Evolutionary conservation across 2,888 invertebrate species (phyloP).

Genomic region (Drosophila diplacantha): DNA sequence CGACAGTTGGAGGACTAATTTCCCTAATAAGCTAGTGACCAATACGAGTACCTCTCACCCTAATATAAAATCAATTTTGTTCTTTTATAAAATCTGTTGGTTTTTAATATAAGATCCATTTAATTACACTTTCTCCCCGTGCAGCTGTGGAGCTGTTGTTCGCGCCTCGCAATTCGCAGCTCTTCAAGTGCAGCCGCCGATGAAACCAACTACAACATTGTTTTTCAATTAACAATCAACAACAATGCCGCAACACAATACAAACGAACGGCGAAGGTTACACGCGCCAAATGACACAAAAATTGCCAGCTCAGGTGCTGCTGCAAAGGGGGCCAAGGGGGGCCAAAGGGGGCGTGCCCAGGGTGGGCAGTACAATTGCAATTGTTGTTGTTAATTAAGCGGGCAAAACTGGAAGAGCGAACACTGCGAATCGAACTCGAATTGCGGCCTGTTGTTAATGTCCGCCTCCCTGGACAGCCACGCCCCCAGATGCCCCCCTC

Average conservation of each 20-base stretch:
- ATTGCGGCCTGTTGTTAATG: conserved; percentile 35
- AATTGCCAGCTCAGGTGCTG: conserved; percentile 60
- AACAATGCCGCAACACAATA: conserved; percentile 69
- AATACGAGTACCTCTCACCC: background rate
- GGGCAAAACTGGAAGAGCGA: conserved; percentile 41
- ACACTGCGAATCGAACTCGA: conserved; percentile 24
- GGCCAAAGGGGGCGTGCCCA: background rate
- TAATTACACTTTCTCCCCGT: conserved; percentile 7
- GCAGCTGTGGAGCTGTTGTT: conserved; percentile 34
- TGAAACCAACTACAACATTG: conserved; percentile 63
- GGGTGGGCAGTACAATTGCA: conserved; percentile 44
- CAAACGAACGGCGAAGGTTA: conserved; percentile 52
- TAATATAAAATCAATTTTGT: background rate
- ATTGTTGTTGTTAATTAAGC: conserved; percentile 67
- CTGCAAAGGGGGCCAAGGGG: conserved; percentile 7
- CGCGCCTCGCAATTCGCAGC: conserved; percentile 59
- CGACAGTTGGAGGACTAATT: no score
- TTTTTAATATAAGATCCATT: no score
- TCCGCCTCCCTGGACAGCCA: conserved; percentile 27
- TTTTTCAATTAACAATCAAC: conserved; percentile 74
- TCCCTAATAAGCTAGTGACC: no score
- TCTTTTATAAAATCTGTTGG: background rate
- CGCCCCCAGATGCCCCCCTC: conserved; percentile 23
- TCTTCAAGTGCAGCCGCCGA: conserved; percentile 60
- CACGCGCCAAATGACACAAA: conserved; percentile 66